Base-by-base conservation (phyloP, 2,113 vertebrate genomes). In the Nycticebus coucang region DNA sequence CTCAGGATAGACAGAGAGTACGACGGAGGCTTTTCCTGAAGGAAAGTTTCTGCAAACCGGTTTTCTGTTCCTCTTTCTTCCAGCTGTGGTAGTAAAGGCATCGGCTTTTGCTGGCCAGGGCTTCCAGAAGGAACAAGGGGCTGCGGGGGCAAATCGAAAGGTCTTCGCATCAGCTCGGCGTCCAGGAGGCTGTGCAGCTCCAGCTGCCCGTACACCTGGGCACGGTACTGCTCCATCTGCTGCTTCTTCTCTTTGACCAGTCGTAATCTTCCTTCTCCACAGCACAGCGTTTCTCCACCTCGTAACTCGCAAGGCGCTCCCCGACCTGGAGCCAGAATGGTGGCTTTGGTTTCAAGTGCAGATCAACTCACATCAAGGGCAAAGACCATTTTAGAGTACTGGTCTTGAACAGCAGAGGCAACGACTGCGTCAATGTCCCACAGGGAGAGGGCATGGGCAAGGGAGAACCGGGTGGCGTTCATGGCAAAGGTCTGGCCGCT, bases 261-360 rank as follows among this genome's bases (percentile, higher is more conserved):
- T 99, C 99, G 18, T 99, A 99, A 97, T 99, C 99, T 92, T 99
- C 99, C 81, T 99, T 99, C 98, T 99, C 99, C 0, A 99, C 99
- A 0, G 99, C 99, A 0, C 98, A 99, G 72, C 98, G 99, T 82
- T 99, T 99, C 96, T 99, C 99, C 45, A 99, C 99, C 89, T 99
- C 99, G 0, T 99, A 99, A 10, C 99, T 98, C 10, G 99, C 99
- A 0, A 99, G 98, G 0, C 98, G 99, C 95, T 99, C 99, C 0
- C 99, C 99, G 0, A 99, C 99, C 99, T 99, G 87, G 2, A n/a
- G 93, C 60, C 1, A 15, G 0, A 22, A 0, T 0, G 4, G 5
- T 1, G 22, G 12, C 28, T 22, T 13, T n/a, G 21, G 80, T 7
- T 57, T 59, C 4, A 60, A 66, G 22, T 37, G 1, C 33, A 26